A percentile compares a stretch with the other conserved stretches of the same genome.
Conservation (phyloP, 2,888 invertebrate species). For the Caprella mutica region DNA sequence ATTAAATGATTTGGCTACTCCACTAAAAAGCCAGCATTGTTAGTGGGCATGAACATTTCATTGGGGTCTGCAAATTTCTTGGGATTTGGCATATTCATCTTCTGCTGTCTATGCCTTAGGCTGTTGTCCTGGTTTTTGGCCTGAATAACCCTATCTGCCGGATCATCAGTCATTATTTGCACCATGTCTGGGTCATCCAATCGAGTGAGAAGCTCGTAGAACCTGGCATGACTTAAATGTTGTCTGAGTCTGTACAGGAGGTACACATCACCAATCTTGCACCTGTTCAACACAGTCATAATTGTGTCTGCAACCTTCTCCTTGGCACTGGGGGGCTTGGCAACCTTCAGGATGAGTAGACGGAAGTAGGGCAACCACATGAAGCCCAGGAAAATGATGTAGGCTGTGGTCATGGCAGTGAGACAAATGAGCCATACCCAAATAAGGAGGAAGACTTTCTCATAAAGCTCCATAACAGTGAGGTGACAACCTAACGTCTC, state of each 20-base stretch:
- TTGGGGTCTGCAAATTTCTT: conserved; percentile 28
- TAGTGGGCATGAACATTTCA: conserved; percentile 25
- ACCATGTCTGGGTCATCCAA: conserved; percentile 27
- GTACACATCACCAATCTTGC: conserved; percentile 33
- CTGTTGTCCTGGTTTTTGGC: conserved; percentile 29
- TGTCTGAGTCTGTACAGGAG: conserved; percentile 30
- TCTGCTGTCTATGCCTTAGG: conserved; percentile 18
- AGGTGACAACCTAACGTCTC: conserved; percentile 33
- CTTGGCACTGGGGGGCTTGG: conserved; percentile 33
- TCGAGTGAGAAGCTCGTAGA: conserved; percentile 31
- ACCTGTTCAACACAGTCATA: conserved; percentile 26
- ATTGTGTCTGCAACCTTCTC: conserved; percentile 31
- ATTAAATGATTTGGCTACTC: too few species aligned
- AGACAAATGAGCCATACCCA: conserved; percentile 33
- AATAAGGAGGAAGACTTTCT: conserved; percentile 30
- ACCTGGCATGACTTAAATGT: conserved; percentile 32
- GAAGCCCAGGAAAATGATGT: conserved; percentile 32
- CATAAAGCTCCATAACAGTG: conserved; percentile 34
- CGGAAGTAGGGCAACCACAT: conserved; percentile 34
- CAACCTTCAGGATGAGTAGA: conserved; percentile 29
- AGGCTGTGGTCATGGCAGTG: conserved; percentile 28
- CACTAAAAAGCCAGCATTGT: conserved; percentile 28
- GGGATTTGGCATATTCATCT: conserved; percentile 12
- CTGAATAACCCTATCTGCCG: conserved; percentile 29
- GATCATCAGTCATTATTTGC: conserved; percentile 30